Evolutionary conservation across 30 jellyfish, hydroid and myxozoan species (phyloP), one percentile per base, ranked within the genome.

Genomic region (Chironex yamaguchii): DNA sequence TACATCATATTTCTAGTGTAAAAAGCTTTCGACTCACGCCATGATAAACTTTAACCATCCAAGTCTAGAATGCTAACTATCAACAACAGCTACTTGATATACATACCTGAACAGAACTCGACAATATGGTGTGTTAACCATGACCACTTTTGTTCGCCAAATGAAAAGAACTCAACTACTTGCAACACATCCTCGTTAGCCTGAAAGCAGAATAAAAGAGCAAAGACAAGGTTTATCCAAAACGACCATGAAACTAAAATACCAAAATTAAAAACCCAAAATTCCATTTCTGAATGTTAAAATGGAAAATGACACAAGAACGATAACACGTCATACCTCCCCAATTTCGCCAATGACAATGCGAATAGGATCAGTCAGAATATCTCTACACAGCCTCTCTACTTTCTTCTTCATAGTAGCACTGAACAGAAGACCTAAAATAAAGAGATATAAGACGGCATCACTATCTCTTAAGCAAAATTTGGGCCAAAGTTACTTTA

Each of bases 271-370:
- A n/a, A n/a, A n/a, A n/a, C n/a, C n/a, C n/a, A n/a, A n/a, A n/a
- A n/a, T n/a, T n/a, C n/a, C n/a, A n/a, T n/a, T n/a, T n/a, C n/a
- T n/a, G n/a, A n/a, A n/a, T n/a, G n/a, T n/a, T n/a, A n/a, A n/a
- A n/a, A n/a, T n/a, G n/a, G n/a, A n/a, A n/a, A n/a, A n/a, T n/a
- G n/a, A n/a, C n/a, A n/a, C n/a, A n/a, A n/a, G n/a, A n/a, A n/a
- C n/a, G n/a, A n/a, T n/a, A n/a, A n/a, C 28, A 30, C 24, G 28
- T 29, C 79, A 36, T 35, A 95, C 99, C 97, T 95, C 98, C 4
- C 99, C 99, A 12, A 95, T 82, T 78, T 95, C 98, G 11, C 99
- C 99, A 2, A 95, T 84, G n/a, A 95, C 98, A 12, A 95, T 90
- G 24, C 98, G 90, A 28, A 95, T 77, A 11, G 99, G 99, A 76